Percentiles rank a stretch among this genome's conserved stretches.
Evolutionary conservation across 2,113 vertebrate genomes (phyloP).

Genomic region (Centropristis striata): DNA sequence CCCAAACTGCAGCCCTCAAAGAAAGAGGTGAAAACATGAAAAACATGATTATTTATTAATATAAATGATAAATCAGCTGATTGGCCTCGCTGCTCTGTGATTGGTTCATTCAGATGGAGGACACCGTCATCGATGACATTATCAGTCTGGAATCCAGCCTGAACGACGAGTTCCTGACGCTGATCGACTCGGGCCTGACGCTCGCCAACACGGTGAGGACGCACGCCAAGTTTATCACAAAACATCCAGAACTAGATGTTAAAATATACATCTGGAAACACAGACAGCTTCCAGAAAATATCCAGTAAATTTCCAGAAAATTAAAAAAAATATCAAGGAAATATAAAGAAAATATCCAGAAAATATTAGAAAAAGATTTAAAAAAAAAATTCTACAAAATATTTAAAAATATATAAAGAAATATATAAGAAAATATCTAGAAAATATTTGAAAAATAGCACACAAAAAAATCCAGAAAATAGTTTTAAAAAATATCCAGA

Average conservation of each 20-base stretch:
- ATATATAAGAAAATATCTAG: no score
- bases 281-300: not conserved
- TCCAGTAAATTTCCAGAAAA: accelerated
- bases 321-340: not conserved
- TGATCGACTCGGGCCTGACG: slow-evolving; percentile 87
- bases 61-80: no score
- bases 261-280: not conserved
- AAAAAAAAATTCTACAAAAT: no score
- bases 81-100: slow-evolving; percentile 9
- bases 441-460: no score
- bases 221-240: not conserved
- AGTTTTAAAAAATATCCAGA: accelerated
- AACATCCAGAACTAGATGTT: not conserved
- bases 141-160: slow-evolving; percentile 94
- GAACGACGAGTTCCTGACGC: slow-evolving; percentile 89
- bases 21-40: slow-evolving; percentile 74
- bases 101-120: slow-evolving; percentile 86
- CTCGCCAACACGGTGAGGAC: slow-evolving; percentile 88
- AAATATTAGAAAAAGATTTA: no score
- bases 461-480: no score
- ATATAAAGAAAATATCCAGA: not conserved
- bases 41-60: no score
- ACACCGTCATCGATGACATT: slow-evolving; percentile 90
- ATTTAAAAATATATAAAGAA: no score
- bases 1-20: slow-evolving; percentile 71